Base-by-base conservation (phyloP, 2,797 vertebrate genomes). In the Syndactyla subalaris region DNA sequence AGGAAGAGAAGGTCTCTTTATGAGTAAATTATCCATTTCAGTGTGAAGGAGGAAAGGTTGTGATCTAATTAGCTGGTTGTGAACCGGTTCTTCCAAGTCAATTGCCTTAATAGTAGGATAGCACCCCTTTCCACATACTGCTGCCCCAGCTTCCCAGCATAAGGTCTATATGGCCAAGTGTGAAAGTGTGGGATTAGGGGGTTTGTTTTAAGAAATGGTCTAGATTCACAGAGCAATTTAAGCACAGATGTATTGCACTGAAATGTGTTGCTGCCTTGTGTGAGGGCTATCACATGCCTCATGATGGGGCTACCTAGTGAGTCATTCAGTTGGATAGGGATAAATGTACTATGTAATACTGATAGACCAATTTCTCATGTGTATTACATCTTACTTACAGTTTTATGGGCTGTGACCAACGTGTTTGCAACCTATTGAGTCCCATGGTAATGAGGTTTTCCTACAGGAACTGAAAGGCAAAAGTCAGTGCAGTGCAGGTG, bases 391-490 rank as follows among this genome's bases (percentile, higher is more conserved):
- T 92, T 79, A 45, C 61, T 57, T 74, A 59, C 0, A 2, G 38
- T 61, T 88, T 92, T 82, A 63, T 85, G 36, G n/a, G 7, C 3
- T 75, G 30, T 75, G 63, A 88, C 76, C 21, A 8, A 79, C 51
- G 49, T 41, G 15, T 78, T 55, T 82, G 39, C 75, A 78, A 23
- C 52, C 71, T 62, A 4, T 88, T 71, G 67, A 75, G 18, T 54
- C 49, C 13, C 5, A 4, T 20, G 61, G 45, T 67, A 71, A 91
- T 46, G 29, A 75, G 19, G 34, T 36, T 51, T 88, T 67, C 39
- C 62, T 82, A 10, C 32, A 32, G 48, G 0, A 0, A 39, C 43
- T 0, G 3, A 54, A 82, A 71, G 32, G 34, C n/a, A 63, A 30
- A 58, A 58, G 59, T 45, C 71, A 22, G 26, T 36, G 23, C 2